Base-by-base conservation (phyloP, 2,113 vertebrate genomes). In the Neomonachus schauinslandi region DNA sequence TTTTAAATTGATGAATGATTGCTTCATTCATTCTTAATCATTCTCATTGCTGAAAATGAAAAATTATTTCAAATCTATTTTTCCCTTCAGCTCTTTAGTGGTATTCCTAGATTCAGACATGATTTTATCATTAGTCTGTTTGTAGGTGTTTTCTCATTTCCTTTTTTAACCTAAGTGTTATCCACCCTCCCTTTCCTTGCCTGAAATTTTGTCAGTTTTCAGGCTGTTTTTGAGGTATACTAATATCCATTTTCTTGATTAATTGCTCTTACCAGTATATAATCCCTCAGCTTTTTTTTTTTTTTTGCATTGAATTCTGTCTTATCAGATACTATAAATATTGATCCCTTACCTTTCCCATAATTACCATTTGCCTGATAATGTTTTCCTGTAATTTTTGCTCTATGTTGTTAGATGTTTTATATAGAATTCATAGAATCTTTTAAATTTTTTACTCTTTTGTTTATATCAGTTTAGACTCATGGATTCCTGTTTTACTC, bases 1-100 rank as follows among this genome's bases (percentile, higher is more conserved):
- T 31, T 94, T 89, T 51, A 86, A 69, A 69, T 90, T 67, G n/a
- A 15, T 89, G 39, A 95, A 87, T 94, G 36, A 76, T 67, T 87
- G 11, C 31, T 51, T 97, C 31, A 46, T 91, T 77, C 39, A 61
- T 85, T 93, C 36, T 65, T 89, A 55, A 65, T 81, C 61, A 61
- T 88, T 74, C 31, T 42, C 76, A 42, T 61, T 81, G 53, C 59
- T 79, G 51, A 71, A 81, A 84, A 49, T 49, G 36, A 76, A 76
- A 90, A 63, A 36, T 91, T 46, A 89, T 89, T 84, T 92, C 63
- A 84, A 16, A 63, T 88, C 21, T 88, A 4, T 80, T 85, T 42
- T 96, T 57, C n/a, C 46, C 10, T 88, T 86, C 7, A 57, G 67
- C 46, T 82, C 26, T 84, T 53, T 61, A 82, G 8, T n/a, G 77